Base-by-base conservation (phyloP, 2,113 vertebrate genomes). In the Pachycephala philippinensis region DNA sequence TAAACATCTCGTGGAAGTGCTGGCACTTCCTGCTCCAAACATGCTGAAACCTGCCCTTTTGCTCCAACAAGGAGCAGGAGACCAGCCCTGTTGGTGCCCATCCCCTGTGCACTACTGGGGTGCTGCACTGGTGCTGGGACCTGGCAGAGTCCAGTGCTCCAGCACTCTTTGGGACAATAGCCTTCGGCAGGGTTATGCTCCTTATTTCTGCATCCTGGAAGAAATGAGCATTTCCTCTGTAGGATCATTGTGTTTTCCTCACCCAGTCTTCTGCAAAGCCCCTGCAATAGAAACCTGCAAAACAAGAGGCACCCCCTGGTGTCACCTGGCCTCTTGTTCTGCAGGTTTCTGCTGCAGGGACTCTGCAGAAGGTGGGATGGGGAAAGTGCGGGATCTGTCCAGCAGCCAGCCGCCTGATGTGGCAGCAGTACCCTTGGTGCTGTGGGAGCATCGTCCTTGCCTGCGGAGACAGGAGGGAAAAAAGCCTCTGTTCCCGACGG, bases 401-500 rank as follows among this genome's bases (percentile, higher is more conserved):
- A 35, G 75, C 91, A 92, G 71, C 35, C 78, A 78, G 76, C 53
- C 0, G 3, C 31, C 54, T 81, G 87, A 82, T 8, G 15, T 81
- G 91, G 88, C 90, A 76, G 78, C 7, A 2, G 71, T 95, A 72
- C 82, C 94, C 95, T 97, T 96, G 84, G 75, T 87, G 77, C 86
- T 70, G 57, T 90, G 72, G 69, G 47, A 90, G n/a, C 89, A 70
- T 47, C 2, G 95, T 95, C 97, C 96, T 97, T 97, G 97, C 97
- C 96, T 13, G 19, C 4, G 27, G 95, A 96, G 95, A 97, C 80
- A 85, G 84, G 66, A 81, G 42, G 84, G 78, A 88, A 74, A 85
- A 75, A 87, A 88, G 61, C 54, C 5, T 10, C 76, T 35, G 71
- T 35, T 93, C 88, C 95, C 10, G 0, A 8, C 0, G 71, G 89